A percentile compares a stretch with the other conserved stretches of the same genome.
Evolutionary conservation across 2,888 invertebrate species (phyloP).

Genomic region (Cosmopolites sordidus): DNA sequence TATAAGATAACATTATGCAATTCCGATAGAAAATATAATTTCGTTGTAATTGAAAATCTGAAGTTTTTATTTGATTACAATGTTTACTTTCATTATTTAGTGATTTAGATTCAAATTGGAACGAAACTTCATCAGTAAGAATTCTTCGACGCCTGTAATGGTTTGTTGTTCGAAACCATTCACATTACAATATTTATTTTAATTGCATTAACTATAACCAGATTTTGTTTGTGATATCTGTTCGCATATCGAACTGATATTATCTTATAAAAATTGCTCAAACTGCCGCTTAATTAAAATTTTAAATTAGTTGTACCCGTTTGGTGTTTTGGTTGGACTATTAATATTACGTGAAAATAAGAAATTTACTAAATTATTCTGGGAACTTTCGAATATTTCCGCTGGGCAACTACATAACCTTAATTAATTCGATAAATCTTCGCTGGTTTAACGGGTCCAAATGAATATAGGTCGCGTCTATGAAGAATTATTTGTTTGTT

Average conservation of each 20-base stretch:
- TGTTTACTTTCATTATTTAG: no score
- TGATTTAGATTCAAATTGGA: no score
- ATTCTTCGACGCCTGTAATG: no score
- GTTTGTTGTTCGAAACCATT: no score
- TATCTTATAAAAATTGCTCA: neutral
- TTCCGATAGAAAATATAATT: no score
- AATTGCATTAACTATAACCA: no score
- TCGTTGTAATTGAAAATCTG: no score
- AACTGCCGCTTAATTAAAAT: neutral
- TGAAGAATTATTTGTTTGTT: neutral
- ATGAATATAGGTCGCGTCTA: neutral
- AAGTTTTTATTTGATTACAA: no score
- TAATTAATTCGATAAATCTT: neutral
- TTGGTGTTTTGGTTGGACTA: neutral
- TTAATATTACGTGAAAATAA: neutral
- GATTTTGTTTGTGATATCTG: no score
- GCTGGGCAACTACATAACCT: neutral
- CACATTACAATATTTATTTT: no score
- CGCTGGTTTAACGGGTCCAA: neutral
- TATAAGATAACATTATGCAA: no score
- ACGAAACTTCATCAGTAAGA: no score
- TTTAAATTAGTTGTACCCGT: neutral
- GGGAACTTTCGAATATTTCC: neutral
- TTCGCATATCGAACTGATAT: neutral
- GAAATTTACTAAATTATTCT: neutral